Base-by-base conservation (phyloP, 2,797 vertebrate genomes). In the Neoniphon sammara region DNA sequence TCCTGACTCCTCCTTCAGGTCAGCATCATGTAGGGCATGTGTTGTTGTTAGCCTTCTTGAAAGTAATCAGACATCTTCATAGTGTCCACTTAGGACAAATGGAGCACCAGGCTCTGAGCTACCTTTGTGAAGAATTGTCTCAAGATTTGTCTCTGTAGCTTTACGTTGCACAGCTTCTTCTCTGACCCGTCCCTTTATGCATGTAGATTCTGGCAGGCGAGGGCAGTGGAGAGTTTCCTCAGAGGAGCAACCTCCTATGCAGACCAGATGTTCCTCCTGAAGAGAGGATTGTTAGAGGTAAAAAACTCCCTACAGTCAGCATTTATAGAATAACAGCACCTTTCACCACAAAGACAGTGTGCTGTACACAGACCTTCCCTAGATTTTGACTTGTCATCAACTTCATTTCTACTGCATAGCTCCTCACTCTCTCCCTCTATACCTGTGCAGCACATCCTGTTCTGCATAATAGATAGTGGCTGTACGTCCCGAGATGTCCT, bases 381-480 rank as follows among this genome's bases (percentile, higher is more conserved):
- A 21, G 4, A 10, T 57, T 56, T 50, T 34, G 0, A 62, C 7
- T 23, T 27, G 5, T 11, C 39, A 44, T 44, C 1, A 59, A 31
- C 56, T 39, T 4, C 21, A 34, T 7, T 58, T 46, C 47, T 60
- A 47, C 25, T 55, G 25, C 65, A 17, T 55, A 18, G 0, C n/a
- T 36, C 20, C 52, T 84, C 18, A 46, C 6, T 23, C 21, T 75
- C 23, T 75, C 2, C 17, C 62, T 75, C 21, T 39, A 0, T 76
- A 0, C 75, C 50, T 54, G 63, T 9, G 56, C 95, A 99, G 97
- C 98, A 99, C 93, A 99, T 99, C 89, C 93, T 99, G 30, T 98
- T 97, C 93, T 99, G 98, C 94, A 99, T 99, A 82, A 97, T 99
- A 64, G 98, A 99, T 84, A 99, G 97, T 0, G 97, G 98, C 79